Conservation (phyloP, 2,113 vertebrate species). For the Peromyscus californicus region DNA sequence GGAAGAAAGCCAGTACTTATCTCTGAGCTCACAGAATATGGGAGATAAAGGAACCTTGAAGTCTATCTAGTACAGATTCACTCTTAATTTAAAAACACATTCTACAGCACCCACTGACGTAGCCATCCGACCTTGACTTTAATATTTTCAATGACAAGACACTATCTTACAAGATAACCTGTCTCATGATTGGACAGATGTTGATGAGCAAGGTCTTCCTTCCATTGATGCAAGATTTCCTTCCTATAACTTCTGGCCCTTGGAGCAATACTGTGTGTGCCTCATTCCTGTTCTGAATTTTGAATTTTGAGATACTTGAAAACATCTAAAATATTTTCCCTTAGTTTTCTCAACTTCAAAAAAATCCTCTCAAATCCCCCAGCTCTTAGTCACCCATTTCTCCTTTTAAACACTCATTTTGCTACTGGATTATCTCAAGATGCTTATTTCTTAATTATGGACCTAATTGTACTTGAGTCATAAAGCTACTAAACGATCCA, state of each 20-base stretch:
- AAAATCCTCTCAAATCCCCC: conserved; percentile 7
- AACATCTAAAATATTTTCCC: conserved; percentile 48
- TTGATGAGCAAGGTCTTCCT: conserved; percentile 78
- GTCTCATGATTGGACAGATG: conserved; percentile 67
- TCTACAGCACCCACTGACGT: conserved; percentile 42
- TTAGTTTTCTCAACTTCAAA: background rate
- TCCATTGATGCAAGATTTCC: conserved; percentile 74
- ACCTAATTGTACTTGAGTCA: conserved; percentile 66
- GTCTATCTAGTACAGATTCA: conserved; percentile 58
- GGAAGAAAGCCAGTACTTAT: conserved; percentile 72
- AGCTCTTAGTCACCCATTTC: background rate
- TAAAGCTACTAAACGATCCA: conserved; percentile 62
- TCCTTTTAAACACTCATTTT: background rate
- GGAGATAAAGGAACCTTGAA: conserved; percentile 75
- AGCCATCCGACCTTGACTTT: conserved; percentile 66
- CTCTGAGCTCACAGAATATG: conserved; percentile 58
- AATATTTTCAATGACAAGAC: conserved; percentile 73
- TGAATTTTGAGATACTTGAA: conserved; percentile 63
- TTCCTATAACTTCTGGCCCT: conserved; percentile 71
- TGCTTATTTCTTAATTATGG: conserved; percentile 50
- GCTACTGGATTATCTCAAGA: background rate
- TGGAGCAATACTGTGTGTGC: conserved; percentile 26
- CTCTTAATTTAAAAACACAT: conserved; percentile 69
- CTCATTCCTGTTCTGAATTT: conserved; percentile 56
- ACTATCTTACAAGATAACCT: conserved; percentile 55